Base-by-base conservation (phyloP, 1,140 invertebrate species). In the Trichomalopsis sarcophagae region DNA sequence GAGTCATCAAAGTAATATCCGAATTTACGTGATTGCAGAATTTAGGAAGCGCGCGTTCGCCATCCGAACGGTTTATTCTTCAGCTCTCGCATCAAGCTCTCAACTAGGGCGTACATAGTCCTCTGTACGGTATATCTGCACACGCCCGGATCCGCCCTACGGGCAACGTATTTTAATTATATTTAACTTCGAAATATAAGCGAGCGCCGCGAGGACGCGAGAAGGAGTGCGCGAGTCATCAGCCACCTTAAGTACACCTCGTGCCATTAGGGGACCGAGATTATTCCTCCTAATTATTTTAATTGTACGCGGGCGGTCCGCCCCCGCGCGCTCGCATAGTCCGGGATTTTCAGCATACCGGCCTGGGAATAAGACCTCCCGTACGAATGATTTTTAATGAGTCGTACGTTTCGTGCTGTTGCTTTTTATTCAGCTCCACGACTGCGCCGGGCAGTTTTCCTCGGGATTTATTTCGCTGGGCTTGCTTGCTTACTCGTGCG, bases 281-380 rank as follows among this genome's bases (percentile, higher is more conserved):
- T 90, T 90, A 89, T 90, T 88, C 81, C 76, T 90, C 86, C 88
- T 89, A 90, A 90, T 90, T 90, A 90, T 90, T 90, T 90, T 90
- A 89, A 89, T 89, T 89, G 83, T 86, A 83, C 84, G 7, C 74
- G 27, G 30, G 13, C 30, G 27, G 14, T 10, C 73, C 47, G 40
- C n/a, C 40, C 23, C 2, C 36, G 36, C 75, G 40, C n/a, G n/a
- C 47, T 2, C 36, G 21, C 21, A 9, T 62, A 2, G 55, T 62
- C 55, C 55, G 6, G 50, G 7, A 30, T 33, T 75, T 75, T 75
- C 6, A 44, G 73, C 73, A 17, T 17, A n/a, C 27, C 40, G 2
- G 17, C 36, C 4, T 11, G 13, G 27, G 27, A 71, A 33, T 27
- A 71, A 71, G 68, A 71, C 68, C 73, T 44, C 55, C 17, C 11